Evolutionary conservation across 2,888 invertebrate species (phyloP), one percentile per base, ranked within the genome.

Genomic region (Rhaphigaster nebulosa): DNA sequence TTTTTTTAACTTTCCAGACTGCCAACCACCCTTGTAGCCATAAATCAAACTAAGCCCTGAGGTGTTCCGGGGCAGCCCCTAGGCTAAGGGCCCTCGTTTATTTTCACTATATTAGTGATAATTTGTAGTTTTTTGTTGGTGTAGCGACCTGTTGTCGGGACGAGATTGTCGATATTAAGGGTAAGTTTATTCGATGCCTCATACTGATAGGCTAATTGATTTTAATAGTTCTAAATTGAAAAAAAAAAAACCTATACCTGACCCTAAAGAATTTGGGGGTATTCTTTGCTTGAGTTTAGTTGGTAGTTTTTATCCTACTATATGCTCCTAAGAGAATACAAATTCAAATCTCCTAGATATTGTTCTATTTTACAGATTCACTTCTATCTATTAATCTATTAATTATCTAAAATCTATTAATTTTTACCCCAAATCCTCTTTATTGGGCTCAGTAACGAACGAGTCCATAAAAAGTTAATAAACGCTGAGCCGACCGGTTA

Each of bases 41-140:
- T 84, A 84, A 84, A 84, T 84, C 84, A 84, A 84, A 15, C 45
- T 84, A 50, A 84, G 45, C 84, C 84, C 84, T n/a, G 41, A 84
- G 84, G 84, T 41, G 45, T 45, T 84, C 84, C 45, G 3, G 5
- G 18, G 1, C 45, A 15, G 84, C 45, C 45, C 41, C 13, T n/a
- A 1, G 15, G 41, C 41, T 15, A 2, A 26, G 12, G 45, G 84
- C 20, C 45, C 10, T 84, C 84, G 8, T 84, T 84, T 84, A 84
- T 84, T 84, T 84, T 84, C 84, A 41, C 84, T 84, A 50, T 84
- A 84, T 50, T 84, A 50, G 84, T 84, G 45, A 45, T 84, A 84
- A 41, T 84, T 84, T 84, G 45, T 84, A 76, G 70, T 76, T 76
- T 76, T 76, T 76, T 76, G 70, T 76, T 76, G 70, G 70, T 76